Evolutionary conservation across 1,140 invertebrate species (phyloP).

Genomic region (Ctenoplectra terminalis): DNA sequence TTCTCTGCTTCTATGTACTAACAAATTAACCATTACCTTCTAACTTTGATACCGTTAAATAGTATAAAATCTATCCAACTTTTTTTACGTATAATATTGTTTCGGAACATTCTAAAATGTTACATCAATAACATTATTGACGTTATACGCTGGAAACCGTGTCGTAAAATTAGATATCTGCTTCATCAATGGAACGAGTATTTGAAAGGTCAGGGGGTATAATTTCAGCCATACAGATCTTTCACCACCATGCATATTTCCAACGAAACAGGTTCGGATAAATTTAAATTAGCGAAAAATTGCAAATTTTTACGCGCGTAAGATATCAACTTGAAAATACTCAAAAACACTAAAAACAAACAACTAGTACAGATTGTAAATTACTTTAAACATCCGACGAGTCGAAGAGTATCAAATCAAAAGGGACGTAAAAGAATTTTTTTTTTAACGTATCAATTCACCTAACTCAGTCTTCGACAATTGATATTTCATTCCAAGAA

Average conservation of each 20-base stretch:
- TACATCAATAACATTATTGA: conserved; percentile 17
- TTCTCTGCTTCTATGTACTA: neutral
- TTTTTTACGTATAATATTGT: neutral
- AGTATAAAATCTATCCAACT: neutral
- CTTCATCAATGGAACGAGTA: conserved; percentile 34
- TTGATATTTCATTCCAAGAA: neutral
- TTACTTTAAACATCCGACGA: neutral
- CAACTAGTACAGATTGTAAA: too few relatives aligned
- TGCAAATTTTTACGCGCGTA: neutral
- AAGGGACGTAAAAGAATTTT: neutral
- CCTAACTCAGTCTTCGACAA: neutral
- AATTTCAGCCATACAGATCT: conserved; percentile 17
- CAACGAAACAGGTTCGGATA: neutral
- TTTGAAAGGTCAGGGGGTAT: conserved; percentile 53
- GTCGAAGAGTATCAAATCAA: neutral
- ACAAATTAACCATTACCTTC: neutral
- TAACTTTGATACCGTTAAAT: neutral
- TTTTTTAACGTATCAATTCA: neutral
- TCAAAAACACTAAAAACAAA: too few relatives aligned
- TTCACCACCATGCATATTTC: neutral
- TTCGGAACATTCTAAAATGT: neutral
- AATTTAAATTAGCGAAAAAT: neutral
- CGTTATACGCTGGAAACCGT: neutral
- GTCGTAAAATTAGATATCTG: conserved; percentile 50
- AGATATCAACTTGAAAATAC: neutral